Percentiles rank a stretch among this genome's conserved stretches.
Conservation (phyloP, 2,797 vertebrate species). For the Arnoldichthys spilopterus region DNA sequence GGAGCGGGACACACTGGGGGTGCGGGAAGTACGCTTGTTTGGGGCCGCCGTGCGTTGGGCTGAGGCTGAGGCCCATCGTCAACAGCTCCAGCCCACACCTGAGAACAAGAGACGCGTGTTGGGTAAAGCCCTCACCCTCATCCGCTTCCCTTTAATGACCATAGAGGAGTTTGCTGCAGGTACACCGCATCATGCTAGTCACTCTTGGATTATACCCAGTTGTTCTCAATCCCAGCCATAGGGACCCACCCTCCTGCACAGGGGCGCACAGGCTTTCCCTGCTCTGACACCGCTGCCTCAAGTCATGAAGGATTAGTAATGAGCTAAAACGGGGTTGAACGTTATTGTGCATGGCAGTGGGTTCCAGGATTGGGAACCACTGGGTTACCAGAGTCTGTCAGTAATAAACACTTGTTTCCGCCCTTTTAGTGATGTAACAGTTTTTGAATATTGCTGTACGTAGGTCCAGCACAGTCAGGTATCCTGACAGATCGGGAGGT, state of each 20-base stretch:
- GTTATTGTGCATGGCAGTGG: conserved; percentile 2
- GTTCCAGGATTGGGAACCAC: not conserved
- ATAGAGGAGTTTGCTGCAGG: conserved; percentile 99
- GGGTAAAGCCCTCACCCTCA: conserved; percentile 92
- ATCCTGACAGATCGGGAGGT: conserved; percentile 92
- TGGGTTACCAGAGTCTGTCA: not conserved
- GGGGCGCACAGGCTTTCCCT: not conserved
- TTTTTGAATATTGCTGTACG: conserved; percentile 28
- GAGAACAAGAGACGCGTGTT: conserved; percentile 92
- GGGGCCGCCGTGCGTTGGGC: conserved; percentile 94
- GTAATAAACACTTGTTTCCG: not conserved
- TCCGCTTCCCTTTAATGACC: conserved; percentile 98
- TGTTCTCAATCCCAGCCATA: not conserved
- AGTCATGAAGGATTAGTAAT: not conserved
- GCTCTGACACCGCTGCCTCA: not conserved
- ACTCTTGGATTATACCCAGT: not conserved
- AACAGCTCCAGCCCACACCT: conserved; percentile 89
- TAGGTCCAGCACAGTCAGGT: conserved; percentile 83
- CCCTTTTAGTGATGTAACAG: conserved; percentile 17
- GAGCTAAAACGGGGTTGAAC: not conserved
- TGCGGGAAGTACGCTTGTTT: conserved; percentile 92
- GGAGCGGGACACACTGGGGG: conserved; percentile 94
- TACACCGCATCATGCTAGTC: conserved; percentile 60
- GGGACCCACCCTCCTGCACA: not conserved
- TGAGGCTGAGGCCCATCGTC: conserved; percentile 92